These are phyloP conservation scores for Drosophila azteca DNA, from an alignment of 1,140 invertebrate species.

Conservation along the genomic window DNA sequence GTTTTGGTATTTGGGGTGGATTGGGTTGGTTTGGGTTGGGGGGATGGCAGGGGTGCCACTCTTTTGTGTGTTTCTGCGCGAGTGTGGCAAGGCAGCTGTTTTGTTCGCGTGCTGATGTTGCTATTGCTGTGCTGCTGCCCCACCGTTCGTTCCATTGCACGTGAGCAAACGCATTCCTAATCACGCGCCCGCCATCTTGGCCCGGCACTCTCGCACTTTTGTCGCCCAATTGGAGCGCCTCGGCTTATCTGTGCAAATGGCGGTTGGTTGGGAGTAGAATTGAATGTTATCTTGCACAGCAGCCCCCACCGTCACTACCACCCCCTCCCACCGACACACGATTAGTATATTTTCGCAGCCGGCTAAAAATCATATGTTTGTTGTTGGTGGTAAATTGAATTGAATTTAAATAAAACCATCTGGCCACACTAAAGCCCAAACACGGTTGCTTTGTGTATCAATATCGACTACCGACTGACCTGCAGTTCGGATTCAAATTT, in stretches of 20 bases:
- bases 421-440: conserved; percentile 18
- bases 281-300: conserved; percentile 5
- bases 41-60: neutral
- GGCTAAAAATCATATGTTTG: neutral
- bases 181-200: conserved; percentile 59
- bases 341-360: neutral
- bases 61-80: conserved; percentile 6
- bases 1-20: no score
- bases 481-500: conserved; percentile 2
- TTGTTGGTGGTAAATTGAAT: neutral
- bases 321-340: neutral
- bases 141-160: conserved; percentile 45
- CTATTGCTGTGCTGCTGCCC: conserved; percentile 1
- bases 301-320: no score
- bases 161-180: conserved; percentile 46
- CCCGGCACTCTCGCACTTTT: neutral
- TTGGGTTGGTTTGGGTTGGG: neutral
- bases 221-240: conserved; percentile 50
- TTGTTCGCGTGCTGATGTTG: conserved; percentile 17
- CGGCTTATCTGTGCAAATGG: conserved; percentile 52
- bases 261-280: conserved; percentile 45
- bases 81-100: conserved; percentile 3
- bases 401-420: neutral
- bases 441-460: conserved; percentile 5
- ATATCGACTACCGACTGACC: conserved; percentile 18